Evolutionary conservation across 2,113 vertebrate genomes (phyloP).

Genomic region (Macroglossus sobrinus): DNA sequence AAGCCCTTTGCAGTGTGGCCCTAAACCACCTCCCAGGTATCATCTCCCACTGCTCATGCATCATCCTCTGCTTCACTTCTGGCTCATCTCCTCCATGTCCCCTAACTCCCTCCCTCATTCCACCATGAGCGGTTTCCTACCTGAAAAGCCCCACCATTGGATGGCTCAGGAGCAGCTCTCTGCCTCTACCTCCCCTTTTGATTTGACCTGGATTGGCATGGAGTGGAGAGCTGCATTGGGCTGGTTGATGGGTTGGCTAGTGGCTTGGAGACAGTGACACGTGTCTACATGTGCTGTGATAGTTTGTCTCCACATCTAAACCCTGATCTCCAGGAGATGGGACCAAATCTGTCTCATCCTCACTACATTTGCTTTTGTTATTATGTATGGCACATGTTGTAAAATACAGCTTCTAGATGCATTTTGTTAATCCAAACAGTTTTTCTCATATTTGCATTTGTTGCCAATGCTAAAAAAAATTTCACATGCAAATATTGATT

Average conservation of each 20-base stretch:
- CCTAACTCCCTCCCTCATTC: not conserved
- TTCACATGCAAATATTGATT: not conserved
- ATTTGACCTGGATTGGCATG: not conserved
- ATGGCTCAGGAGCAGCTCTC: not conserved
- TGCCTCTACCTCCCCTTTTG: not conserved
- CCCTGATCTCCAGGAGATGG: not conserved
- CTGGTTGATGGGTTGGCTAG: not conserved
- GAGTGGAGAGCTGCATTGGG: not conserved
- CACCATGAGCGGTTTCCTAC: not conserved
- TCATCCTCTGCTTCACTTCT: not conserved
- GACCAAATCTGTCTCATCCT: not conserved
- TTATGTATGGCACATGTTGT: not conserved
- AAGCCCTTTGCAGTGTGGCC: not conserved
- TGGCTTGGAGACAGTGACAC: not conserved
- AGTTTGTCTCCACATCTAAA: not conserved
- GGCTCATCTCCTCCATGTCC: not conserved
- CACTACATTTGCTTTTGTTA: fast-evolving
- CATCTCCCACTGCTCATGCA: not conserved
- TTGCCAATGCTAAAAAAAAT: not conserved
- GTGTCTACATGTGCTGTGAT: not conserved
- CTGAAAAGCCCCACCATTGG: not conserved
- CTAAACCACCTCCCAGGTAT: not conserved
- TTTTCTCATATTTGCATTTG: not conserved
- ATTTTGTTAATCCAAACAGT: not conserved
- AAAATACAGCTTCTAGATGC: not conserved